Percentiles rank a stretch among this genome's conserved stretches.
Evolutionary conservation across 2,797 vertebrate genomes (phyloP).

Genomic region (Xyrichtys novacula): DNA sequence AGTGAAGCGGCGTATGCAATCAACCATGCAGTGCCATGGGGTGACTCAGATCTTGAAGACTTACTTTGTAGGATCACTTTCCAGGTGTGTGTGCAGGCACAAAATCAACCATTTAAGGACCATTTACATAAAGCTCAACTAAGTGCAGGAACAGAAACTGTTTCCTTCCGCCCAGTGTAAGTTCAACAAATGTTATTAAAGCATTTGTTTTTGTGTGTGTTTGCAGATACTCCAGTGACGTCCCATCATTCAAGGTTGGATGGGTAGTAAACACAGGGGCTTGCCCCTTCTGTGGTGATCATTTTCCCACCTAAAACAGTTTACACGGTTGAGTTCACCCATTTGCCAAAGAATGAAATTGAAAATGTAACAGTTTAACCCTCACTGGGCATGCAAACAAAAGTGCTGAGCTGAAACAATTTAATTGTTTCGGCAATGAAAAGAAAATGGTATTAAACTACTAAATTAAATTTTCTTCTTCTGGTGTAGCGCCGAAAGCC

Average conservation of each 20-base stretch:
- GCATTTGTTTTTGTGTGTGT: neutral
- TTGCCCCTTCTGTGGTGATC: neutral
- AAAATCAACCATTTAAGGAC: conserved; percentile 13
- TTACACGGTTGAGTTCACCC: neutral
- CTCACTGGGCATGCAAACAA: neutral
- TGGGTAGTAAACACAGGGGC: conserved; percentile 12
- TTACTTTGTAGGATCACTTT: conserved; percentile 29
- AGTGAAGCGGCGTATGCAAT: conserved; percentile 62
- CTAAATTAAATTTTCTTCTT: too few species aligned
- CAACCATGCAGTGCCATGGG: conserved; percentile 36
- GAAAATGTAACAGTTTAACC: neutral
- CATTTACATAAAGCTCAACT: neutral
- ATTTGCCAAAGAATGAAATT: neutral
- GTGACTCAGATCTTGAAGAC: conserved; percentile 27
- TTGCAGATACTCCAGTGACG: neutral
- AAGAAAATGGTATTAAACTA: too few species aligned
- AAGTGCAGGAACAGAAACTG: neutral
- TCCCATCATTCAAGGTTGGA: conserved; percentile 10
- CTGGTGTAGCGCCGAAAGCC: too few species aligned
- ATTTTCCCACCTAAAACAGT: neutral
- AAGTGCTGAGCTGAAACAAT: neutral
- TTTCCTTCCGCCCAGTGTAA: neutral
- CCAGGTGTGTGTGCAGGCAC: conserved; percentile 12
- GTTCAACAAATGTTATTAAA: neutral
- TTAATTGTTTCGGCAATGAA: too few species aligned